phyloP scores from a whole-genome alignment of 1,140 invertebrate genomes.

The Gerris buenoi region DNA sequence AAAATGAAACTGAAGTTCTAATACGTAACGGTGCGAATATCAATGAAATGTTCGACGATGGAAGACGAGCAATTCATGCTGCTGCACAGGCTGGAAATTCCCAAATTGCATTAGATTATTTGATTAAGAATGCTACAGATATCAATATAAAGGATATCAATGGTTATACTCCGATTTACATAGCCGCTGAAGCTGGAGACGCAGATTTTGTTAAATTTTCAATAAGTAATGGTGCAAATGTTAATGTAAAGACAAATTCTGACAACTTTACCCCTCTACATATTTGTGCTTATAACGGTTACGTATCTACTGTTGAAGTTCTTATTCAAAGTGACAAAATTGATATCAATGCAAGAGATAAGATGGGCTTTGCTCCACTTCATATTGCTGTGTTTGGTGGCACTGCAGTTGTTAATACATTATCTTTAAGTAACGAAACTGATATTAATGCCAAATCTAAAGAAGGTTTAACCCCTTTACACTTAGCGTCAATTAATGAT shows the following conservation, averaged over 20 bases:
- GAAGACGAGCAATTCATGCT: constrained; percentile 42
- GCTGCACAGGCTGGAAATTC: constrained; percentile 39
- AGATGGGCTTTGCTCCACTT: constrained; percentile 9
- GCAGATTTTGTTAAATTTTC: constrained; percentile 29
- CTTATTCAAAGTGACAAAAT: neutral
- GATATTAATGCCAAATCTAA: constrained; percentile 16
- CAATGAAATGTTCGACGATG: constrained; percentile 20
- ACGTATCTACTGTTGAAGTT: neutral
- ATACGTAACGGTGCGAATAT: neutral
- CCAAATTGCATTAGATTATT: neutral
- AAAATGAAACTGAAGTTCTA: neutral
- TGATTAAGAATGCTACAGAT: constrained; percentile 7
- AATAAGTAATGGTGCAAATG: constrained; percentile 46
- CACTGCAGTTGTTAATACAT: neutral
- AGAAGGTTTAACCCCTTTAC: neutral
- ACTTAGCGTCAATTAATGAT: too few relatives aligned
- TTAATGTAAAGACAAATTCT: constrained; percentile 46
- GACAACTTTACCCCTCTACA: constrained; percentile 72
- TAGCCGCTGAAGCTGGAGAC: constrained; percentile 31
- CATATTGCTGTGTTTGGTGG: constrained; percentile 6
- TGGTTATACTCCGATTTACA: constrained; percentile 28
- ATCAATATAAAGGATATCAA: constrained; percentile 2
- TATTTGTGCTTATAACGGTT: constrained; percentile 65
- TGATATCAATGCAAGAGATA: constrained; percentile 14
- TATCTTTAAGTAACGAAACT: constrained; percentile 18